Evolutionary conservation across 2,888 invertebrate species (phyloP), one percentile per base, ranked within the genome.

Genomic region (Tipula lateralis): DNA sequence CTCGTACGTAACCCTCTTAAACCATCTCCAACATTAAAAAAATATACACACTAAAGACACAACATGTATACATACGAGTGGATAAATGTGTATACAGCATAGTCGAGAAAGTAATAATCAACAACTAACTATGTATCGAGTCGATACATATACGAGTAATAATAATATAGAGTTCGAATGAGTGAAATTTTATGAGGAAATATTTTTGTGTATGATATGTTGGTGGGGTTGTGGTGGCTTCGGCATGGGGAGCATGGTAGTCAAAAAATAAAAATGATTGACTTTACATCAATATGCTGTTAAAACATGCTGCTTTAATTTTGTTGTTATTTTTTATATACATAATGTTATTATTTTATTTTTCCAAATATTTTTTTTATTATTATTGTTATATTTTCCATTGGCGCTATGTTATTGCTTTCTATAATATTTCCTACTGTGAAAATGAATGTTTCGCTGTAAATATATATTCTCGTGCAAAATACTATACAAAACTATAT

Each of bases 271-370:
- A 66, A 66, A 66, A 30, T 82, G 82, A 82, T 82, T 82, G 82
- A 82, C 82, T 82, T 82, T 83, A 83, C 83, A 83, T 83, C 83
- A 83, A 83, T 83, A 83, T 83, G 83, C 83, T 83, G 83, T 83
- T 83, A 83, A 83, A 83, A 83, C 83, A 83, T 83, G 83, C 34
- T 83, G 83, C 19, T 83, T 36, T 83, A 19, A 30, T 82, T 82
- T 82, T 30, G 30, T 30, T 82, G 82, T 82, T 12, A 6, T 82
- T 30, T 13, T 12, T 66, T 66, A 66, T 66, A 6, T 24, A 66
- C 24, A 66, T 66, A 66, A 66, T 66, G 66, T 24, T 66, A 66
- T 66, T 66, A 66, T 66, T 66, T 66, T 66, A 66, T 66, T 66
- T 66, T 66, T 24, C 24, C 24, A 66, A 66, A 9, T 66, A 24